These are phyloP conservation scores for Paragorgia papillata DNA, from an alignment of 92 coral and sea anemone genomes.

Conservation along the genomic window DNA sequence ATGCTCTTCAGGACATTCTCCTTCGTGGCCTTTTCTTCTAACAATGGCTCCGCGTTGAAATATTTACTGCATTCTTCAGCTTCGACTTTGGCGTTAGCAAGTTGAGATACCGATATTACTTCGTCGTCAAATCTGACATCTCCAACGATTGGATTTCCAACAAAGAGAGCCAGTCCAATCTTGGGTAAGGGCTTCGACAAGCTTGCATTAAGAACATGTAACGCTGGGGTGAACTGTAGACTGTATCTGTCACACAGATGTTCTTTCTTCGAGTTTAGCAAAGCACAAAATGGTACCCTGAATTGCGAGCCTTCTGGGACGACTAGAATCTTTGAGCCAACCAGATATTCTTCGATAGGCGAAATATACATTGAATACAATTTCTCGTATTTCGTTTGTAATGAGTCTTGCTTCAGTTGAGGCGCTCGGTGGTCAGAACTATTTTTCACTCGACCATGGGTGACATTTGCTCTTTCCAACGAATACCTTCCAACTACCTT, in stretches of 20 bases:
- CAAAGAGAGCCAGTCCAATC: constrained; percentile 28
- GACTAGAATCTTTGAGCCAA: constrained; percentile 30
- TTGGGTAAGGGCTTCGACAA: constrained; percentile 14
- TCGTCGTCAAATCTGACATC: constrained; percentile 10
- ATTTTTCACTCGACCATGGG: no score
- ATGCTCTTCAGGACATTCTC: constrained; percentile 9
- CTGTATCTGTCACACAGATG: no score
- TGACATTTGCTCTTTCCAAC: no score
- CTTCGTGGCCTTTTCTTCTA: constrained; percentile 32
- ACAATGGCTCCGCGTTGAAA: constrained; percentile 37
- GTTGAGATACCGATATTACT: neutral
- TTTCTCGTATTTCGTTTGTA: no score
- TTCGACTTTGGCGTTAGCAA: constrained; percentile 44
- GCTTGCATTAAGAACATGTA: no score
- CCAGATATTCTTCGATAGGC: no score
- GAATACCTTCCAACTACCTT: no score
- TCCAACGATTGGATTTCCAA: constrained; percentile 47
- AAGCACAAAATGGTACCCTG: constrained; percentile 42
- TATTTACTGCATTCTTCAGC: constrained; percentile 34
- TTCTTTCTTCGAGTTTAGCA: neutral
- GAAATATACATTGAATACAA: no score
- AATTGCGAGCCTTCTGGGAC: constrained; percentile 49
- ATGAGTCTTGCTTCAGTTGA: no score
- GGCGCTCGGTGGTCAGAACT: no score
- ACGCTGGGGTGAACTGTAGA: no score